Evolutionary conservation across 2,113 vertebrate species (phyloP).

Genomic region (Camelus bactrianus): DNA sequence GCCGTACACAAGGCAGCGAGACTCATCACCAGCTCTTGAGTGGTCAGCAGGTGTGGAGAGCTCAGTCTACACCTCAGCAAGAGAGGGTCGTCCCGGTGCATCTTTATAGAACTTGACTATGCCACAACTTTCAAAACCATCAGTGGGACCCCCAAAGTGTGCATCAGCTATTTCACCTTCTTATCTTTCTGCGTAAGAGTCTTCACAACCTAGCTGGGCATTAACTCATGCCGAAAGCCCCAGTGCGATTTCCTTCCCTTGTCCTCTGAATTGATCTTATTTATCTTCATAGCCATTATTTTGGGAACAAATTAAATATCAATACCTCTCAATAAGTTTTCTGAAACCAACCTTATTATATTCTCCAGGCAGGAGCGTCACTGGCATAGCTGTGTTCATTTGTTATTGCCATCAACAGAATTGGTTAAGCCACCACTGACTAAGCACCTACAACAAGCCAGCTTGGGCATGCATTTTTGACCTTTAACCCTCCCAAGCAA

Average conservation of each 20-base stretch:
- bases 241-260: background rate
- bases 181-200: background rate
- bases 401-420: background rate
- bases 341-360: background rate
- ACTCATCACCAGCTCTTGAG: background rate
- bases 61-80: background rate
- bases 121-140: background rate
- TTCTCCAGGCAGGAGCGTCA: background rate
- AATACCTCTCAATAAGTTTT: constrained; percentile 31
- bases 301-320: constrained; percentile 31
- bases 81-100: too few relatives aligned
- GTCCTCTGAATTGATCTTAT: background rate
- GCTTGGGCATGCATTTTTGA: background rate
- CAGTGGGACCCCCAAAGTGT: rapidly evolving
- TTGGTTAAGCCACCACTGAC: too few relatives aligned
- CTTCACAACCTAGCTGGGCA: background rate
- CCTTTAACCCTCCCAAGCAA: background rate
- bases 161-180: background rate
- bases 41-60: background rate
- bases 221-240: background rate
- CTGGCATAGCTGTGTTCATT: background rate
- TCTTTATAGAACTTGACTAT: background rate
- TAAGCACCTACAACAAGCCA: background rate
- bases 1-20: background rate
- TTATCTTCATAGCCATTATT: background rate